Percentiles rank a stretch among this genome's conserved stretches.
Evolutionary conservation across 2,888 invertebrate species (phyloP).

Genomic region (Colostygia pectinataria): DNA sequence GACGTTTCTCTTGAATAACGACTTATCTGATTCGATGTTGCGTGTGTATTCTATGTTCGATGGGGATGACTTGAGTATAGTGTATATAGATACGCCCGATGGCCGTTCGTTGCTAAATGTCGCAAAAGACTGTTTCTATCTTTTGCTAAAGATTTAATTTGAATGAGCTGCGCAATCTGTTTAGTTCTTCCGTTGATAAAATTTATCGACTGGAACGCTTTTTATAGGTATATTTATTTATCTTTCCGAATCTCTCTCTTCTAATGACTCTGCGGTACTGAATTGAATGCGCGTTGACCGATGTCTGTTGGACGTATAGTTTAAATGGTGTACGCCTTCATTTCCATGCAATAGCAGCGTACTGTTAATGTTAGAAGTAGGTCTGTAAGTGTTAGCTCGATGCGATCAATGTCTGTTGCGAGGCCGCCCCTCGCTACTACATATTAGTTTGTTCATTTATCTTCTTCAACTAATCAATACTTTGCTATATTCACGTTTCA

Average conservation of each 20-base stretch:
- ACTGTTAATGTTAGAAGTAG: constrained; percentile 79
- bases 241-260: constrained; percentile 80
- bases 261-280: constrained; percentile 76
- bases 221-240: constrained; percentile 81
- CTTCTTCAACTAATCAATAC: constrained; percentile 69
- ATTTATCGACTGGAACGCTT: constrained; percentile 77
- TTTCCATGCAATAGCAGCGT: constrained; percentile 78
- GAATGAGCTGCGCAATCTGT: constrained; percentile 82
- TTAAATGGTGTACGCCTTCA: constrained; percentile 78
- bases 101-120: constrained; percentile 83
- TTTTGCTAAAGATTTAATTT: constrained; percentile 82
- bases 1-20: constrained; percentile 82
- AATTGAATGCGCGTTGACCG: constrained; percentile 79
- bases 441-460: constrained; percentile 73
- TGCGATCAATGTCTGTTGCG: constrained; percentile 71
- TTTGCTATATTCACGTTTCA: constrained; percentile 77
- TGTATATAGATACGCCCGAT: constrained; percentile 82
- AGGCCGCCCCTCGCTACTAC: constrained; percentile 72
- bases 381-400: constrained; percentile 79
- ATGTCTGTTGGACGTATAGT: constrained; percentile 77
- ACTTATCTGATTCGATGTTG: constrained; percentile 82
- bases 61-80: constrained; percentile 80
- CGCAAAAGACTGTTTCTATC: constrained; percentile 82
- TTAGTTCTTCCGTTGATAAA: constrained; percentile 78
- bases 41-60: constrained; percentile 83